Evolutionary conservation across 2,888 invertebrate genomes (phyloP), one percentile per base, ranked within the genome.

Genomic region (Phanerotoma sp.): DNA sequence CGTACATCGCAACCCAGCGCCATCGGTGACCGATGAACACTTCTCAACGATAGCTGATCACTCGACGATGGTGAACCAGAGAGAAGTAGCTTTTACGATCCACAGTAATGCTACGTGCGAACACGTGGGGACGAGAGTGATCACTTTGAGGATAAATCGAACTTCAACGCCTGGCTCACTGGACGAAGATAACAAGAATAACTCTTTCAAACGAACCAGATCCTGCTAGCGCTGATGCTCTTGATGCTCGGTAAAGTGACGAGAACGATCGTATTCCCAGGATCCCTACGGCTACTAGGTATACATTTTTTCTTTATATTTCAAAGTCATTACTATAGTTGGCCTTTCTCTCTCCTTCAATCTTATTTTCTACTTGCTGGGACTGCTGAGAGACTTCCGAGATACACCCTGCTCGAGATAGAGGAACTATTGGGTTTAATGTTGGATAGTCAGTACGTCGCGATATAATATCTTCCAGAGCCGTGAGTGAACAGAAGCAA

Each of bases 401-500:
- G 38, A 38, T 38, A 18, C 38, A 38, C 38, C 18, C 38, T 38
- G 5, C 11, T 5, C 11, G 32, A 18, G 28, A 20, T 32, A 46
- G 33, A 28, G 22, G n/a, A n/a, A 22, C 10, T 46, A 32, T 46
- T 25, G 37, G 20, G 13, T 18, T 22, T 20, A 52, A 47, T 46
- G 46, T 32, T 22, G 18, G 25, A 30, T 38, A 25, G 47, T 13
- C 21, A 18, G 40, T 49, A 49, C 49, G 49, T 49, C 40, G 49
- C 40, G 49, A 49, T 49, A 49, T 49, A 49, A 49, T 49, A 49
- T 40, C 49, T 38, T n/a, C 25, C 16, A 20, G 18, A 18, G 46
- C 30, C 45, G 28, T 28, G 18, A 46, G 42, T 44, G 44, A 60
- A 58, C 56, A 58, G 57, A 48, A 45, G 53, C 32, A 54, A 52